Evolutionary conservation across 2,888 invertebrate genomes (phyloP).

Genomic region (Hypercompe scribonia): DNA sequence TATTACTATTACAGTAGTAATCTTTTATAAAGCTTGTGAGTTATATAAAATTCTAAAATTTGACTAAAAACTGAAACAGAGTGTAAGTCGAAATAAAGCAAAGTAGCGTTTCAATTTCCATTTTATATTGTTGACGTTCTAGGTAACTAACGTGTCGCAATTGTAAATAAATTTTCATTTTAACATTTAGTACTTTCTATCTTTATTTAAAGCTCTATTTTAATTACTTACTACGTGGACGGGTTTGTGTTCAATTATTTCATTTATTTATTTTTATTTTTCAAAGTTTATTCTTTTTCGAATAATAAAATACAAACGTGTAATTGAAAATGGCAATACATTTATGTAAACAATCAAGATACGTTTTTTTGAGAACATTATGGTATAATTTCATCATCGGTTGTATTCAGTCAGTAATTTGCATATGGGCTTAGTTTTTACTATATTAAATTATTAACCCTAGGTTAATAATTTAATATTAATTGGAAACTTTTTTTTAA

Average conservation of each 20-base stretch:
- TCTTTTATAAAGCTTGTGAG: no score
- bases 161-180: background rate
- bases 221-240: background rate
- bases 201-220: background rate
- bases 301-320: background rate
- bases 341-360: background rate
- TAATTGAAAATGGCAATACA: background rate
- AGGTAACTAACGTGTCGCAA: background rate
- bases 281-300: background rate
- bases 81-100: background rate
- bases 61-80: no score
- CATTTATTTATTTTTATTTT: background rate
- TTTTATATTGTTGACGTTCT: background rate
- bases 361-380: background rate
- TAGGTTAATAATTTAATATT: no score
- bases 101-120: background rate
- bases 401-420: no score
- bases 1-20: no score
- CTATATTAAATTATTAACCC: no score
- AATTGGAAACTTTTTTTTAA: no score
- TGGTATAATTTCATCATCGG: no score
- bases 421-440: no score
- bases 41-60: no score
- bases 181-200: background rate
- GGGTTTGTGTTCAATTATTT: background rate